Evolutionary conservation across 2,113 vertebrate genomes (phyloP).

Genomic region (Hippocampus comes): DNA sequence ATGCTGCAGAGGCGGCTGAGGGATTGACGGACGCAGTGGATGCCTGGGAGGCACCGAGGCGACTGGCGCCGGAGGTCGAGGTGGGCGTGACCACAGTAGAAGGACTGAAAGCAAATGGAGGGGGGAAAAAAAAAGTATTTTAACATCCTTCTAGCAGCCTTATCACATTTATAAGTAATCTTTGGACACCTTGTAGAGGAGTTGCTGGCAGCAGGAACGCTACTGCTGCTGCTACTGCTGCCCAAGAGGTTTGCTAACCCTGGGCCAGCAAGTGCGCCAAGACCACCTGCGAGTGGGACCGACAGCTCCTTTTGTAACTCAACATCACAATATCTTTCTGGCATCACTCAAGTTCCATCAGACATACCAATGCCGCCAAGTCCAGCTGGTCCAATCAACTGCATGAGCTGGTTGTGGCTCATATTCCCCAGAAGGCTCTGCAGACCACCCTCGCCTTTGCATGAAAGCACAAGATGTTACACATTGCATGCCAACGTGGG

Average conservation of each 20-base stretch:
- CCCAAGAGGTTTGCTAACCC: constrained; percentile 90
- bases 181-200: constrained; percentile 84
- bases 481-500: too few relatives aligned
- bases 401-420: constrained; percentile 99
- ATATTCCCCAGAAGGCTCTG: constrained; percentile 98
- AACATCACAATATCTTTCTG: background rate
- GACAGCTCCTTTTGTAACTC: constrained; percentile 58
- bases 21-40: constrained; percentile 61
- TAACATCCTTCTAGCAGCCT: background rate
- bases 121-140: background rate
- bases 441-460: constrained; percentile 87
- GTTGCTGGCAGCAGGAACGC: constrained; percentile 81
- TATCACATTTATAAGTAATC: background rate
- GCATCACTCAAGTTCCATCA: too few relatives aligned
- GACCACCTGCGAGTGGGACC: constrained; percentile 41
- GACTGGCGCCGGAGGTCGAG: constrained; percentile 44
- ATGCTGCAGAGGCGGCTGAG: constrained; percentile 55
- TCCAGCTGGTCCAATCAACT: constrained; percentile 89
- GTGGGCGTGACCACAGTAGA: constrained; percentile 67
- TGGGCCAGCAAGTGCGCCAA: constrained; percentile 90
- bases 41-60: constrained; percentile 60
- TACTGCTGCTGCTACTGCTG: constrained; percentile 80
- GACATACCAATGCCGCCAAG: constrained; percentile 80
- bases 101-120: constrained; percentile 62
- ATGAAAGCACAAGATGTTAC: background rate